Evolutionary conservation across 2,797 vertebrate species (phyloP).

Genomic region (Phalloptychus januarius): DNA sequence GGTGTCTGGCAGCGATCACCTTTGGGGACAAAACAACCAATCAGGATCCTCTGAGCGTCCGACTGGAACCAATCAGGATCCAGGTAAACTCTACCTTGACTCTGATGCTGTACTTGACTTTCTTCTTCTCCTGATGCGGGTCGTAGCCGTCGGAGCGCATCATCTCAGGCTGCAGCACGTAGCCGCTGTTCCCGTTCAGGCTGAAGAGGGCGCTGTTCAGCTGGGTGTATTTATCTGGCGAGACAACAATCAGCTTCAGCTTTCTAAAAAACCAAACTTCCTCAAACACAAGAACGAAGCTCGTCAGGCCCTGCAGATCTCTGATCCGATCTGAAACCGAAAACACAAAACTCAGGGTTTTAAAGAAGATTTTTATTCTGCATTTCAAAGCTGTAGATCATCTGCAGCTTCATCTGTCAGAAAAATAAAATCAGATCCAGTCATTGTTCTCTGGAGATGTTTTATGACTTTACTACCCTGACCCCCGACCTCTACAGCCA

Average conservation of each 20-base stretch:
- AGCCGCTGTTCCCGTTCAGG: constrained; percentile 90
- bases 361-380: too few species aligned
- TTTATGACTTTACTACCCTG: too few species aligned
- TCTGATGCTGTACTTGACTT: constrained; percentile 81
- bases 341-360: neutral
- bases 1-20: constrained; percentile 94
- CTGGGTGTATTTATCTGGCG: constrained; percentile 92
- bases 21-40: constrained; percentile 64
- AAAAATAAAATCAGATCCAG: too few species aligned
- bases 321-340: neutral
- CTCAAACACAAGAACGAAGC: neutral
- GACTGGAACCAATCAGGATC: too few species aligned
- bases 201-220: constrained; percentile 93
- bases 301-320: neutral
- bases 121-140: constrained; percentile 81
- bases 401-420: too few species aligned
- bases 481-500: too few species aligned
- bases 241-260: neutral
- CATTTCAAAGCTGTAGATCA: too few species aligned
- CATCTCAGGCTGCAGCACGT: constrained; percentile 91
- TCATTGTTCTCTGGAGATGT: too few species aligned
- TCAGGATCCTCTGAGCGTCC: too few species aligned
- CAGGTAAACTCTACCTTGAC: constrained; percentile 80
- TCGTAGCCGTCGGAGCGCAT: constrained; percentile 89
- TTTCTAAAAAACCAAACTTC: neutral